phyloP scores from a whole-genome alignment of 2,888 invertebrate genomes.

The Macrosiphum euphorbiae region DNA sequence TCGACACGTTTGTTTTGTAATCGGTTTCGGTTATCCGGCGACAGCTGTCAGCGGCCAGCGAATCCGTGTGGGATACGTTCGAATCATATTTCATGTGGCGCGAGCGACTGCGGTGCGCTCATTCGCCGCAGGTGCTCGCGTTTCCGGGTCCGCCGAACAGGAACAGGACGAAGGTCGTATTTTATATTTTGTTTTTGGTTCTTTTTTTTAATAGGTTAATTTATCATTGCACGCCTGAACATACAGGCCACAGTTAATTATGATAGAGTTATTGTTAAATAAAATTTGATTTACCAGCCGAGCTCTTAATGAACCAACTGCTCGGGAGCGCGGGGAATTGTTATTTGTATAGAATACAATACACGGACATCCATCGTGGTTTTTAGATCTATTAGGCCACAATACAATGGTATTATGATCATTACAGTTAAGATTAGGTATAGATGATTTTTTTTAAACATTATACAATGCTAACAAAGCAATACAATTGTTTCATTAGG shows the following conservation, averaged over 20 bases:
- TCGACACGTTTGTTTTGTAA: background rate
- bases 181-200: background rate
- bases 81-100: background rate
- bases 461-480: background rate
- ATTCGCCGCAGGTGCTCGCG: background rate
- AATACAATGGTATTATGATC: background rate
- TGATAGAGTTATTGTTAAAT: background rate
- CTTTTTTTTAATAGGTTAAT: background rate
- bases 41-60: background rate
- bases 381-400: background rate
- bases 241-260: background rate
- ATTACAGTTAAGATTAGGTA: background rate
- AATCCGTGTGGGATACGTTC: constrained; percentile 1
- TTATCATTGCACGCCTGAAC: background rate
- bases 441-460: background rate
- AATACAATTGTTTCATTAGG: background rate
- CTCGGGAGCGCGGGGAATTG: background rate
- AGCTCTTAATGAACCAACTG: background rate
- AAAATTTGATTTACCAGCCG: background rate
- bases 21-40: background rate
- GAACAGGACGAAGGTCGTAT: background rate
- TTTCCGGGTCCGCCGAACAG: background rate
- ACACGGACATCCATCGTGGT: background rate
- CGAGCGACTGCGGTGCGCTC: background rate
- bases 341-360: background rate